These are phyloP conservation scores for Papilio xuthus DNA, from an alignment of 1,140 invertebrate genomes.

Conservation along the genomic window DNA sequence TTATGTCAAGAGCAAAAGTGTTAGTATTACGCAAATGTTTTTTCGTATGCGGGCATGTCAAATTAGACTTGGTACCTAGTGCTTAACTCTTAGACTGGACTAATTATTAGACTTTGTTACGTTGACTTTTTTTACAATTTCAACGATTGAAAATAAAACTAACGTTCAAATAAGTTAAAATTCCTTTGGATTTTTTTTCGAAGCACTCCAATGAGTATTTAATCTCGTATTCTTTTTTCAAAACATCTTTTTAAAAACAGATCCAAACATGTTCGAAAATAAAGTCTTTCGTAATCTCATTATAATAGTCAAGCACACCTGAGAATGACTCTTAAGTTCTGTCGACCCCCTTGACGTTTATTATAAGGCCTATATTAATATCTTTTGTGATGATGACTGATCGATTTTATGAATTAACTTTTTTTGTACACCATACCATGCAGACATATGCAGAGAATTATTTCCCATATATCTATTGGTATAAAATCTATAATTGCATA, in stretches of 20 bases:
- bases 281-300: constrained; percentile 43
- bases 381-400: constrained; percentile 63
- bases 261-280: constrained; percentile 36
- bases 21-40: too few species aligned
- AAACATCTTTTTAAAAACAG: constrained; percentile 28
- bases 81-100: too few species aligned
- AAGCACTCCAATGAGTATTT: constrained; percentile 26
- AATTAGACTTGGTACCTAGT: too few species aligned
- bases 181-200: not conserved
- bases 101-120: too few species aligned
- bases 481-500: constrained; percentile 29
- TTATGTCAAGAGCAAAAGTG: too few species aligned
- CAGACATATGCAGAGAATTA: constrained; percentile 2
- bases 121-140: too few species aligned
- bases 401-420: constrained; percentile 62
- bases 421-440: constrained; percentile 46
- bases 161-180: not conserved
- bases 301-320: constrained; percentile 45
- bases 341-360: constrained; percentile 50
- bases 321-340: constrained; percentile 55
- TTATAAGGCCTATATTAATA: constrained; percentile 55
- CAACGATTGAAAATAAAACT: too few species aligned
- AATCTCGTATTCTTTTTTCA: constrained; percentile 16
- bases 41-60: too few species aligned
- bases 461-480: not conserved